These are phyloP conservation scores for Nebria salina DNA, from an alignment of 2,888 invertebrate genomes.

Conservation along the genomic window DNA sequence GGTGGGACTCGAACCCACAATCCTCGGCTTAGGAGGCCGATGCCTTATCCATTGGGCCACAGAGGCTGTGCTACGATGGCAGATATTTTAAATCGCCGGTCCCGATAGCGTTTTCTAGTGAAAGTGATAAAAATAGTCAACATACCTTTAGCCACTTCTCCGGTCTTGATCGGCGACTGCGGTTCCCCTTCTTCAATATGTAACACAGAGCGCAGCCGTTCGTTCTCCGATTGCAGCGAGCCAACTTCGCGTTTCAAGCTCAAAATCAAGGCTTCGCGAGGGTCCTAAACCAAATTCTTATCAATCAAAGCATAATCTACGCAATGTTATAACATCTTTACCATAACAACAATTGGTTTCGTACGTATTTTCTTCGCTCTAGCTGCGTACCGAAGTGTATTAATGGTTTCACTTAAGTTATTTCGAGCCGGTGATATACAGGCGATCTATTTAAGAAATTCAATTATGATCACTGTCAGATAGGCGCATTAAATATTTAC, in stretches of 20 bases:
- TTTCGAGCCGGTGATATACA: slow-evolving; percentile 91
- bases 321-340: slow-evolving; percentile 59
- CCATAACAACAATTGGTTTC: slow-evolving; percentile 94
- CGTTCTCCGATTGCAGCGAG: slow-evolving; percentile 86
- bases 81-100: neutral
- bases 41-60: slow-evolving; percentile 83
- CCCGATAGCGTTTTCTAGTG: slow-evolving; percentile 12
- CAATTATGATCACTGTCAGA: slow-evolving; percentile 26
- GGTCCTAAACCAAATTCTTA: slow-evolving; percentile 72
- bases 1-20: slow-evolving; percentile 82
- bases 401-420: slow-evolving; percentile 87
- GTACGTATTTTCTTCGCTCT: slow-evolving; percentile 92
- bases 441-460: slow-evolving; percentile 76
- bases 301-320: neutral
- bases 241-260: slow-evolving; percentile 89
- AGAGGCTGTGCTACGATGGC: slow-evolving; percentile 64
- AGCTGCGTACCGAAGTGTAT: slow-evolving; percentile 91
- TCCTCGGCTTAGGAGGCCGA: slow-evolving; percentile 82
- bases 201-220: slow-evolving; percentile 81
- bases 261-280: slow-evolving; percentile 88
- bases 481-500: slow-evolving; percentile 63
- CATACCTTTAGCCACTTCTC: slow-evolving; percentile 50
- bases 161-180: slow-evolving; percentile 53
- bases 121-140: slow-evolving; percentile 36
- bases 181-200: slow-evolving; percentile 71